Base-by-base conservation (phyloP, 2,888 invertebrate genomes). In the Xylophagus ater region DNA sequence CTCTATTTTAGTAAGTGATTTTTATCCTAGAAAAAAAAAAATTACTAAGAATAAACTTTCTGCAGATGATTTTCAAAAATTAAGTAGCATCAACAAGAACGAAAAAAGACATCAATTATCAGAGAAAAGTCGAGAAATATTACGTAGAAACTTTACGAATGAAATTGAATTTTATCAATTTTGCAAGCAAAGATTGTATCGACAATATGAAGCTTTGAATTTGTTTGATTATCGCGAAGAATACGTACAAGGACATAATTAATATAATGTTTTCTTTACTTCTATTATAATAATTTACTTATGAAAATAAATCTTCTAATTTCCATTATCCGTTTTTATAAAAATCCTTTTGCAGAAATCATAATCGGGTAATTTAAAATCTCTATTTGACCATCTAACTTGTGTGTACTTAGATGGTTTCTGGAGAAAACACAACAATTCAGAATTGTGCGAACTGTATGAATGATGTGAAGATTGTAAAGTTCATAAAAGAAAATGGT, bases 201-300 rank as follows among this genome's bases (percentile, higher is more conserved):
- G 51, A 23, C 59, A 59, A 45, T 60, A 57, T 39, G 52, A 58
- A 35, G 58, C 59, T 2, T 49, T 58, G 17, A 46, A 47, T 53
- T 84, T 86, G 60, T 86, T 85, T 57, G 78, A 85, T 54, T 86
- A 85, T 58, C 84, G 84, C 59, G 74, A 75, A 50, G 84, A 85
- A 55, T 67, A 85, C 50, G 68, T 86, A n/a, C 76, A 85, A 54
- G 68, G 74, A 57, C 85, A n/a, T n/a, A n/a, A n/a, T n/a, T n/a
- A n/a, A n/a, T n/a, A n/a, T n/a, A n/a, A n/a, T n/a, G n/a, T n/a
- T n/a, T n/a, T n/a, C n/a, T n/a, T n/a, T n/a, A n/a, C n/a, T n/a
- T n/a, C n/a, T n/a, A n/a, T n/a, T n/a, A n/a, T n/a, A n/a, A n/a
- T n/a, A n/a, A n/a, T n/a, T n/a, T n/a, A n/a, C n/a, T n/a, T n/a